Evolutionary conservation across 2,113 vertebrate species (phyloP).

Genomic region (Xerus inauris): DNA sequence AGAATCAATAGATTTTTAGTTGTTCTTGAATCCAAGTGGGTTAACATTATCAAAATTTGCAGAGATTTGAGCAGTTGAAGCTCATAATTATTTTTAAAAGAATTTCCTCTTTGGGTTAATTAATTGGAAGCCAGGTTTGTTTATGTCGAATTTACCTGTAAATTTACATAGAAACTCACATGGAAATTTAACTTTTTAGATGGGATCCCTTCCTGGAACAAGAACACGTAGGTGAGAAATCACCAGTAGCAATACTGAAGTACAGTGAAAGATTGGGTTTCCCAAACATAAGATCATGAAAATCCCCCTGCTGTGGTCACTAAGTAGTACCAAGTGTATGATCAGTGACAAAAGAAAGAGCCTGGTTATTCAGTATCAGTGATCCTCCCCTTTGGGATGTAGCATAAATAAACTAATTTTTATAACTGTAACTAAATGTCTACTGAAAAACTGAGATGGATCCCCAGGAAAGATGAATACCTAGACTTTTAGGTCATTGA

Average conservation of each 20-base stretch:
- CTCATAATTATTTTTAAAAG: not conserved
- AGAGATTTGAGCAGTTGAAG: not conserved
- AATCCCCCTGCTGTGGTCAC: not conserved
- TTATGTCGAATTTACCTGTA: too few relatives aligned
- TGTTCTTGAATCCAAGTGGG: not conserved
- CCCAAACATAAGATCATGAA: not conserved
- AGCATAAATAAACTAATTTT: not conserved
- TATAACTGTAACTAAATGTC: not conserved
- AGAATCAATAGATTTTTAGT: not conserved
- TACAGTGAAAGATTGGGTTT: not conserved
- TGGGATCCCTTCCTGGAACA: not conserved
- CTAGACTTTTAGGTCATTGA: not conserved
- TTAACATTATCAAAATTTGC: not conserved
- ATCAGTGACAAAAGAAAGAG: not conserved
- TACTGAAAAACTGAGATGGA: not conserved
- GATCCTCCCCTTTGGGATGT: not conserved
- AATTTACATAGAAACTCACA: not conserved
- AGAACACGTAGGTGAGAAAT: not conserved
- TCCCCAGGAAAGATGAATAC: not conserved
- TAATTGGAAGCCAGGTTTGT: not conserved
- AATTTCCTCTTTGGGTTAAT: not conserved
- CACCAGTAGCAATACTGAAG: not conserved
- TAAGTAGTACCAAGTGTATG: not conserved
- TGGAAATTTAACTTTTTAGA: constrained; percentile 22
- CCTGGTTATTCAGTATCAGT: not conserved